A percentile compares a stretch with the other conserved stretches of the same genome.
These are phyloP conservation scores for Ornithorhynchus anatinus DNA, from an alignment of 2,113 vertebrate genomes.

Conservation along the genomic window DNA sequence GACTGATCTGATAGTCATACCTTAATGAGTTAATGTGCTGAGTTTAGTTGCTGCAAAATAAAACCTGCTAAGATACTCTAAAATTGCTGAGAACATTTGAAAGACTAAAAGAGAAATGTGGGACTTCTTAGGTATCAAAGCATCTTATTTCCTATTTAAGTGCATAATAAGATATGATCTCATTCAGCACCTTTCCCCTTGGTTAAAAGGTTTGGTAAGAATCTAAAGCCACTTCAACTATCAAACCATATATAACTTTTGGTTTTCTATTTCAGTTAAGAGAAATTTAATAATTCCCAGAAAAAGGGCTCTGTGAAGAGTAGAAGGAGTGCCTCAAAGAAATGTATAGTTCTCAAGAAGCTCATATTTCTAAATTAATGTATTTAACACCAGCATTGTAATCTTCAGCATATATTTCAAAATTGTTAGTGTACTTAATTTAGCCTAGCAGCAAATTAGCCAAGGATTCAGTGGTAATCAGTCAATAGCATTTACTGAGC, in stretches of 20 bases:
- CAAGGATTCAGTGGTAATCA: too few species aligned
- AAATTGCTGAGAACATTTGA: conserved; percentile 8
- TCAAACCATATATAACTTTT: background rate
- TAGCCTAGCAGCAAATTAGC: too few species aligned
- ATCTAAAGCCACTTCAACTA: background rate
- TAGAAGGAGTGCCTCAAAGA: too few species aligned
- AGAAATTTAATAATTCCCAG: background rate
- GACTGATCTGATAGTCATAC: background rate
- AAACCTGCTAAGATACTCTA: background rate
- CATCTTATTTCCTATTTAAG: background rate
- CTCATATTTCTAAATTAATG: too few species aligned
- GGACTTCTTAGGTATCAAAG: conserved; percentile 1
- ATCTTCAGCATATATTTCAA: too few species aligned
- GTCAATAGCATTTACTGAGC: too few species aligned
- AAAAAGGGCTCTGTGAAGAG: background rate
- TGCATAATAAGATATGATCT: background rate
- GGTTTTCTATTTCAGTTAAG: background rate
- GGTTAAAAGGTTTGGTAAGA: background rate
- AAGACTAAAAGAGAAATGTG: conserved; percentile 8
- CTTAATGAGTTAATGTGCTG: conserved; percentile 4
- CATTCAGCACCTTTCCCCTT: background rate
- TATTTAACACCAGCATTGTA: too few species aligned
- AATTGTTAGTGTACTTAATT: too few species aligned
- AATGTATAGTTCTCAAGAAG: too few species aligned
- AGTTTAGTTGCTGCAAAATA: background rate